Evolutionary conservation across 2,797 vertebrate species (phyloP), one percentile per base, ranked within the genome.

Genomic region (Gobio occitaniae): DNA sequence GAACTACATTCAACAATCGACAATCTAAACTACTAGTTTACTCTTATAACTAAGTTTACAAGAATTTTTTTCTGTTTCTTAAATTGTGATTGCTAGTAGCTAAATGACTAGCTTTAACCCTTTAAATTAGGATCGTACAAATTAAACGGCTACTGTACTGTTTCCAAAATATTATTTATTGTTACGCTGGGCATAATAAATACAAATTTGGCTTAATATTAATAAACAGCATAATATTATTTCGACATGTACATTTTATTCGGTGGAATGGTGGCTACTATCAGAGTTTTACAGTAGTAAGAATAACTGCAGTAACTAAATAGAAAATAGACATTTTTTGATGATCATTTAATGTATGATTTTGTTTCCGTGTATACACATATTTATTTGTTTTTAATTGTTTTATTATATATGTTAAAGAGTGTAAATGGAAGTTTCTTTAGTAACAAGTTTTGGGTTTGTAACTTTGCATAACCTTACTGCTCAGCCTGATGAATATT

Each of bases 101-200:
- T 94, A 94, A 92, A 90, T 87, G 88, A 92, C 89, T 88, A 93
- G 91, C 90, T 91, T 92, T 90, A 91, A 91, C 91, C 90, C 85
- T 82, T 76, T 21, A 84, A 91, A 92, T 85, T 90, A 92, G 90
- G 44, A 65, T 50, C 17, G 44, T 16, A 50, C 29, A 65, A 36
- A 54, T 54, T 0, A 54, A 44, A 41, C 11, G 32, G 15, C 15
- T 65, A 41, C 16, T 38, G 25, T 65, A 38, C 63, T 17, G 15
- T 44, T 61, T 61, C 0, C 36, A 44, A 61, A 44, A 61, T 61
- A 38, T 13, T 36, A 76, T 15, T 56, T 77, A 41, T 11, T 56
- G 71, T 41, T 16, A 61, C 17, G 19, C 32, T 76, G 11, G 13
- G 15, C 2, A 4, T 56, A 15, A 48, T 25, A 25, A 15, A 25